Conservation (phyloP, 2,113 vertebrate genomes). For the Hemibagrus wyckioides region DNA sequence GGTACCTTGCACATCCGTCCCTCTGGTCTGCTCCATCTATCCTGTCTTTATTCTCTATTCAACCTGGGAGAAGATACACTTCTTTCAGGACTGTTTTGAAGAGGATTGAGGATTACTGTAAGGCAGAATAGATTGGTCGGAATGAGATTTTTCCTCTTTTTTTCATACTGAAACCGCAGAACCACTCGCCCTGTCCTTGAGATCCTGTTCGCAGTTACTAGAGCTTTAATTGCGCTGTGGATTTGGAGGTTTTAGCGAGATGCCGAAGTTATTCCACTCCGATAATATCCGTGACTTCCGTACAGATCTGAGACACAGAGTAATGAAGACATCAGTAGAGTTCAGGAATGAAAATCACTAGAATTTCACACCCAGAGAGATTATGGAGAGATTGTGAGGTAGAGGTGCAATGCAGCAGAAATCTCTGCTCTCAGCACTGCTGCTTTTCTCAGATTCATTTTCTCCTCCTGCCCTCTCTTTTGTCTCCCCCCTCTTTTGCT, state of each 20-base stretch:
- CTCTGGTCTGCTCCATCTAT: conserved; percentile 21
- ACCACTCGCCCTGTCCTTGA: background rate
- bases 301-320: background rate
- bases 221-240: background rate
- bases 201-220: background rate
- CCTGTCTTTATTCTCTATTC: conserved; percentile 17
- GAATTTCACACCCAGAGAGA: background rate
- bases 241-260: background rate
- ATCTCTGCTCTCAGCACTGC: conserved; percentile 33
- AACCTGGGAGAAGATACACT: background rate
- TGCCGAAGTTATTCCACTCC: background rate
- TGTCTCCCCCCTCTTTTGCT: background rate
- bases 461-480: background rate
- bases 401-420: conserved; percentile 44
- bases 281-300: background rate
- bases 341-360: background rate
- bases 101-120: background rate
- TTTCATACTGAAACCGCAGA: background rate
- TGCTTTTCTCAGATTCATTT: conserved; percentile 17
- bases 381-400: conserved; percentile 21
- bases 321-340: background rate
- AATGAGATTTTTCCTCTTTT: background rate
- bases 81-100: background rate
- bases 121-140: background rate
- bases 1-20: conserved; percentile 3